Conservation (phyloP, 1,140 invertebrate genomes). For the Trachymyrmex septentrionalis region DNA sequence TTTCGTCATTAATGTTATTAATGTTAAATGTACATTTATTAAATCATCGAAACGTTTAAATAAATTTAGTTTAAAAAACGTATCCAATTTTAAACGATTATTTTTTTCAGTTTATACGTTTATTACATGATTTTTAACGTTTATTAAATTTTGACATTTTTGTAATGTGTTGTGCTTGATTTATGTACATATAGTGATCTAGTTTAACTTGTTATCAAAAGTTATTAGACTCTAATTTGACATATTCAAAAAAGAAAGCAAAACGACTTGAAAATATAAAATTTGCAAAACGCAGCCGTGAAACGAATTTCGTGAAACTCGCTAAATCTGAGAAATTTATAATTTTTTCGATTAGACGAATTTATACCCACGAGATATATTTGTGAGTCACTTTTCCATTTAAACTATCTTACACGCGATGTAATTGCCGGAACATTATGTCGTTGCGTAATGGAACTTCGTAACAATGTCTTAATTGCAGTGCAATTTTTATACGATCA, state of each 20-base stretch:
- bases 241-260: background rate
- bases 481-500: background rate
- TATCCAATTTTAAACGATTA: no score
- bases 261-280: background rate
- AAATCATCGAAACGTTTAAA: no score
- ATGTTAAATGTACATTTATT: no score
- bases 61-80: no score
- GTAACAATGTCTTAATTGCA: slow-evolving; percentile 37
- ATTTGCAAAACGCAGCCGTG: background rate
- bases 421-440: slow-evolving; percentile 11
- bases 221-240: background rate
- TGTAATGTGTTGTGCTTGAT: no score
- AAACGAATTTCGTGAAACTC: background rate
- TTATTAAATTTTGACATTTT: no score
- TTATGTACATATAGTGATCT: no score
- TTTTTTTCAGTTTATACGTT: no score
- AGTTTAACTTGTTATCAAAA: no score
- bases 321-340: no score
- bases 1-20: no score
- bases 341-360: background rate
- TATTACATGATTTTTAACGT: no score
- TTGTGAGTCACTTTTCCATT: slow-evolving; percentile 18
- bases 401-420: slow-evolving; percentile 2
- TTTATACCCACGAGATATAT: background rate
- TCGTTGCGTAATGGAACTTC: slow-evolving; percentile 44